Evolutionary conservation across 2,113 vertebrate species (phyloP).

Genomic region (Dryoscopus gambensis): DNA sequence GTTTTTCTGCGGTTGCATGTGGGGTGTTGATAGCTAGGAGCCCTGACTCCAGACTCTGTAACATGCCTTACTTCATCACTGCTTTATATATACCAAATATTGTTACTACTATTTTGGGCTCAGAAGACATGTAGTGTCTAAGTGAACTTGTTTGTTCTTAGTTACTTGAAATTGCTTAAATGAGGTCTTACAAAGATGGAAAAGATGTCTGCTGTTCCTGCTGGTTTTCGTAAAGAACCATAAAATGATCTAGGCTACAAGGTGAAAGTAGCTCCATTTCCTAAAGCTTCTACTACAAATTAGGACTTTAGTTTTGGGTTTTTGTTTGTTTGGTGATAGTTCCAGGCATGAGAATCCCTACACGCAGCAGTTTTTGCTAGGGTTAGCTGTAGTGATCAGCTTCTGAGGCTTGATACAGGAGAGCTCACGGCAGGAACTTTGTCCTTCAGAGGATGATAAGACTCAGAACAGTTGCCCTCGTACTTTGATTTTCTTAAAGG

Average conservation of each 20-base stretch:
- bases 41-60: not conserved
- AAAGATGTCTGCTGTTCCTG: not conserved
- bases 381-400: not conserved
- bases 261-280: not conserved
- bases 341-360: not conserved
- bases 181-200: not conserved
- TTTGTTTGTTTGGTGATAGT: not conserved
- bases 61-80: not conserved
- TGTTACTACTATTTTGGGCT: not conserved
- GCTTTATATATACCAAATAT: not conserved
- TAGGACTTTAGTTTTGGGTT: not conserved
- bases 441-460: not conserved
- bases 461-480: not conserved
- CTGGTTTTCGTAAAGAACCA: not conserved
- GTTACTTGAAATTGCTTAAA: not conserved
- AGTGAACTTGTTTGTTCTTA: not conserved
- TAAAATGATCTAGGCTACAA: not conserved
- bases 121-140: not conserved
- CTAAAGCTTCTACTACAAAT: not conserved
- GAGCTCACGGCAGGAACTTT: not conserved
- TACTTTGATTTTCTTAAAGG: not conserved
- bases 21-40: not conserved
- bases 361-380: not conserved
- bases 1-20: not conserved
- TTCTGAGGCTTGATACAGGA: not conserved